Evolutionary conservation across 2,888 invertebrate genomes (phyloP).

Genomic region (Protodeltote pygarga): DNA sequence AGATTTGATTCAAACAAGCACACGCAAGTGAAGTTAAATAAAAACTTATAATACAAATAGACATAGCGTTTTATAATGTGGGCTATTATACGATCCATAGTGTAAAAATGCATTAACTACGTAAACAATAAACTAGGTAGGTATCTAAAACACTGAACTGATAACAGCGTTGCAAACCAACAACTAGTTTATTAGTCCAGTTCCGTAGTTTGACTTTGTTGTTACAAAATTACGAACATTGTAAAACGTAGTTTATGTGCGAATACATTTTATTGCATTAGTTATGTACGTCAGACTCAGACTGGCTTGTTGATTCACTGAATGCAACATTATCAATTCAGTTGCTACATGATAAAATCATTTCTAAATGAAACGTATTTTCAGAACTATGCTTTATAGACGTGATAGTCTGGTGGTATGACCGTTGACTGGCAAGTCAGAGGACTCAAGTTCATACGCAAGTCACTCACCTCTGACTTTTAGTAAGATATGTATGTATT

Average conservation of each 20-base stretch:
- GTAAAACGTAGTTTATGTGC: conserved; percentile 36
- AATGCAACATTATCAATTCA: conserved; percentile 28
- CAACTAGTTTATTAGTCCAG: conserved; percentile 37
- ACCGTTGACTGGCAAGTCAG: too few relatives aligned
- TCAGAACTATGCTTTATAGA: too few relatives aligned
- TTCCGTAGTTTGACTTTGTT: conserved; percentile 35
- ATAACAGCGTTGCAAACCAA: conserved; percentile 26
- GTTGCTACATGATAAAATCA: conserved; percentile 18
- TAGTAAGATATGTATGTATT: too few relatives aligned
- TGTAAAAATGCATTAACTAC: background rate
- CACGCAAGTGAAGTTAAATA: too few relatives aligned
- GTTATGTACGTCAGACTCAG: conserved; percentile 35
- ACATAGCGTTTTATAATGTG: too few relatives aligned
- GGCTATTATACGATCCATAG: too few relatives aligned
- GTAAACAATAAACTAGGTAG: background rate
- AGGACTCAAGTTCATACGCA: too few relatives aligned
- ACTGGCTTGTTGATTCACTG: conserved; percentile 36
- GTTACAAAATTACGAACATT: conserved; percentile 37
- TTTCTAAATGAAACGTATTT: conserved; percentile 6
- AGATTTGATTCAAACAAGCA: too few relatives aligned
- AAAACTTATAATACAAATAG: conserved; percentile 10
- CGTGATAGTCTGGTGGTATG: too few relatives aligned
- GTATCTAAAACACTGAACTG: conserved; percentile 17
- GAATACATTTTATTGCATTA: conserved; percentile 44
- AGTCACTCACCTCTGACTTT: too few relatives aligned